Percentiles rank a stretch among this genome's conserved stretches.
phyloP scores from a whole-genome alignment of 1,140 invertebrate genomes.

The Drosophila athabasca region DNA sequence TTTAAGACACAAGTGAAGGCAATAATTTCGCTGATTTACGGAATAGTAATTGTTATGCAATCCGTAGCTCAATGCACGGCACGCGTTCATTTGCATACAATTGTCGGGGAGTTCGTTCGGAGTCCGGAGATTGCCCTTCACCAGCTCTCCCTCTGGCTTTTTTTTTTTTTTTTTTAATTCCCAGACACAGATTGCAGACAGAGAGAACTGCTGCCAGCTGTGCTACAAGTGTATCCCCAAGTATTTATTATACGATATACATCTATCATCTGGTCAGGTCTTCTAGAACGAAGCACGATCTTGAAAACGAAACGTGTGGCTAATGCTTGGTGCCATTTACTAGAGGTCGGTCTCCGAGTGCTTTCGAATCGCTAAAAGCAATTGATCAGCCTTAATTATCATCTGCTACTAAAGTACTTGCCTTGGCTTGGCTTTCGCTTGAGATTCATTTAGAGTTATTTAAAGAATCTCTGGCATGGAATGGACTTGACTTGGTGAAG shows the following conservation, averaged over 20 bases:
- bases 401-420: conserved; percentile 13
- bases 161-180: conserved; percentile 17
- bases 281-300: conserved; percentile 33
- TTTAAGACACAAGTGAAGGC: conserved; percentile 9
- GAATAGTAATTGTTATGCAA: conserved; percentile 66
- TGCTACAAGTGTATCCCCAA: background rate
- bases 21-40: conserved; percentile 13
- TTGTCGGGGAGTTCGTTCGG: conserved; percentile 43
- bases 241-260: conserved; percentile 12
- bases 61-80: conserved; percentile 47
- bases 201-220: conserved; percentile 19
- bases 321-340: conserved; percentile 35
- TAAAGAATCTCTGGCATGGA: conserved; percentile 25
- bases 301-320: conserved; percentile 38
- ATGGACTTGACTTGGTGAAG: conserved; percentile 8
- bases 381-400: conserved; percentile 71
- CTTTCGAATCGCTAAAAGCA: conserved; percentile 54
- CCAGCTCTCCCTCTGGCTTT: conserved; percentile 31
- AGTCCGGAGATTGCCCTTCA: conserved; percentile 36
- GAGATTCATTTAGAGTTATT: conserved; percentile 13
- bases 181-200: conserved; percentile 41
- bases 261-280: conserved; percentile 42
- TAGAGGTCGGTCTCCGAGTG: conserved; percentile 5
- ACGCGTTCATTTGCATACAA: conserved; percentile 78
- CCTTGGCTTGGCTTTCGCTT: conserved; percentile 28